Evolutionary conservation across 2,797 vertebrate species (phyloP).

Genomic region (Chloroceryle amazona): DNA sequence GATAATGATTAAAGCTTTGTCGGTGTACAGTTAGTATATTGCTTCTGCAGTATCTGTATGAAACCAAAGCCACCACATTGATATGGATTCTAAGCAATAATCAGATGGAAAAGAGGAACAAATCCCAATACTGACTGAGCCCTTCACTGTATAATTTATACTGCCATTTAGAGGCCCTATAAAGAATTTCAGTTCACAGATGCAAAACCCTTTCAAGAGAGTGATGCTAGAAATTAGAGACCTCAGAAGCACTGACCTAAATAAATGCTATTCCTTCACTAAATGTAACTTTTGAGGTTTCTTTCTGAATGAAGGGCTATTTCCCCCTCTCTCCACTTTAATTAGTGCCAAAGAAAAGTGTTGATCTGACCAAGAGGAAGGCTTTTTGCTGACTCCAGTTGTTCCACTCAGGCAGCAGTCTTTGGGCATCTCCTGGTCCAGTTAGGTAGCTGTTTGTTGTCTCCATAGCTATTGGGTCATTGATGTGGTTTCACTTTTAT

Average conservation of each 20-base stretch:
- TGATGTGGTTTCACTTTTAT: neutral
- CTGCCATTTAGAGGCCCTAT: neutral
- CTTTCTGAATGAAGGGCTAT: slow-evolving; percentile 1
- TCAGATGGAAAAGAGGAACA: neutral
- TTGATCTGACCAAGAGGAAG: neutral
- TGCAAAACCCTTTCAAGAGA: slow-evolving; percentile 30
- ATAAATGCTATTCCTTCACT: slow-evolving; percentile 10
- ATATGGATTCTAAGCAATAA: neutral
- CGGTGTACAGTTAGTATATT: neutral
- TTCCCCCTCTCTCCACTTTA: neutral
- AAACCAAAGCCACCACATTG: neutral
- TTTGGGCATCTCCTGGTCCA: neutral
- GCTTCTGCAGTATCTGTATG: neutral
- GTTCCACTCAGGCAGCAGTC: neutral
- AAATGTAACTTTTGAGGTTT: slow-evolving; percentile 23
- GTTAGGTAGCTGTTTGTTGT: neutral
- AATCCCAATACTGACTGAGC: neutral
- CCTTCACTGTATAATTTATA: neutral
- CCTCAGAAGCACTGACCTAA: slow-evolving; percentile 25
- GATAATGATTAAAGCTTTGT: neutral
- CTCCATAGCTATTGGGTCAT: neutral
- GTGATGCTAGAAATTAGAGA: neutral
- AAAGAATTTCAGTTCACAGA: slow-evolving; percentile 27
- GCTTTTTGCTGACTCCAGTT: neutral
- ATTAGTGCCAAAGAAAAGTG: neutral